Conservation (phyloP, 2,797 vertebrate genomes). For the Ctenopoma multispine region DNA sequence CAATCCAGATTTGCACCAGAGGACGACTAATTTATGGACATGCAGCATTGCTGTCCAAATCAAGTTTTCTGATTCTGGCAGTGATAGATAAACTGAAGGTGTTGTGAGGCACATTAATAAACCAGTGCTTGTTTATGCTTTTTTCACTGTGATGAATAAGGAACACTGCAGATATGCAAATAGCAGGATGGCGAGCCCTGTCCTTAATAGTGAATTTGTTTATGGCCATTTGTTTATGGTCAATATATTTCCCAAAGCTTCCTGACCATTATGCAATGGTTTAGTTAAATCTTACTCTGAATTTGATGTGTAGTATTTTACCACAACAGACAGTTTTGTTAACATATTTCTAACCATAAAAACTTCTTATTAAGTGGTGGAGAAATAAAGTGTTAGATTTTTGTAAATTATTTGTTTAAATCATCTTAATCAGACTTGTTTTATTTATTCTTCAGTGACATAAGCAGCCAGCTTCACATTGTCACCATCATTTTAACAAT, state of each 20-base stretch:
- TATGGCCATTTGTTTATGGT: constrained; percentile 76
- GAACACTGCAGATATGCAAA: constrained; percentile 68
- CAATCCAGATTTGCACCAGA: background rate
- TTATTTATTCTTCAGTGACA: background rate
- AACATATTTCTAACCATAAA: background rate
- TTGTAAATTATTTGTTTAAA: background rate
- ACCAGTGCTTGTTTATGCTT: constrained; percentile 38
- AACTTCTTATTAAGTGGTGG: background rate
- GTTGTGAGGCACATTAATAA: constrained; percentile 19
- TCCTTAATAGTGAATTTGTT: constrained; percentile 72
- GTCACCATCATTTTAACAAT: background rate
- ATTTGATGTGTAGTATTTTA: background rate
- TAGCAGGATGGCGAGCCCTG: constrained; percentile 33
- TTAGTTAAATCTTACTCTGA: constrained; percentile 39
- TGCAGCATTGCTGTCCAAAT: constrained; percentile 7
- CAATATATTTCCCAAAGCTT: constrained; percentile 58
- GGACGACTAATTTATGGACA: background rate
- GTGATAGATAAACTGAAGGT: constrained; percentile 1
- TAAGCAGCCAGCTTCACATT: background rate
- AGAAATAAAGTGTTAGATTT: background rate
- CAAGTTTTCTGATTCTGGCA: constrained; percentile 4
- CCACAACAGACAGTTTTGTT: constrained; percentile 6
- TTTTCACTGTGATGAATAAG: constrained; percentile 32
- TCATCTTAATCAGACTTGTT: background rate
- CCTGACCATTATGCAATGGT: constrained; percentile 44